Percentiles rank a stretch among this genome's conserved stretches.
Conservation (phyloP, 2,113 vertebrate species). For the Ciconia stormi region DNA sequence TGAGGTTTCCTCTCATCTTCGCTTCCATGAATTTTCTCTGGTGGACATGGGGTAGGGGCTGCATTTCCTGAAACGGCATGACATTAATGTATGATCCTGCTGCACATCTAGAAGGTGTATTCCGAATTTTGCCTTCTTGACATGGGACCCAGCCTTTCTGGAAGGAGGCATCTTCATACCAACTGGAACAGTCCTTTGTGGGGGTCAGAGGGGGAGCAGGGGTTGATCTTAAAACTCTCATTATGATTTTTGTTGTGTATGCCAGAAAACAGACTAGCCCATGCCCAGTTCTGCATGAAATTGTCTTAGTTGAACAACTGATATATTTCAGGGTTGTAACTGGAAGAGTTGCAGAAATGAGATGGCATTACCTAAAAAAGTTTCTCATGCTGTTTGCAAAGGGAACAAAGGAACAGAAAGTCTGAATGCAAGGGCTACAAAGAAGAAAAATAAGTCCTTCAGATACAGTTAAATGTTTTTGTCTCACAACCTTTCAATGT, state of each 20-base stretch:
- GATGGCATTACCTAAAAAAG: background rate
- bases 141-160: background rate
- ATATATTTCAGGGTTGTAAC: background rate
- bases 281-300: background rate
- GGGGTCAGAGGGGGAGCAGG: background rate
- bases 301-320: background rate
- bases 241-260: background rate
- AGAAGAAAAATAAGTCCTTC: background rate
- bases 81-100: background rate
- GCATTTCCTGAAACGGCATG: background rate
- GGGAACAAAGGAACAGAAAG: background rate
- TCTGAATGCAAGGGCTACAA: background rate
- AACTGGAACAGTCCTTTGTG: background rate
- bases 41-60: background rate
- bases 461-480: background rate
- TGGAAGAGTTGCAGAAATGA: background rate
- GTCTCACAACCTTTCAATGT: background rate
- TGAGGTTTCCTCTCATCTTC: background rate
- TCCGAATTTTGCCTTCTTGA: background rate
- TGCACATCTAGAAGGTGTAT: background rate
- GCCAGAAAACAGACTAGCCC: background rate
- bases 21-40: background rate
- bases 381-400: background rate
- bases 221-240: background rate
- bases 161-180: background rate